These are phyloP conservation scores for Carlito syrichta DNA, from an alignment of 2,113 vertebrate species.

Conservation along the genomic window DNA sequence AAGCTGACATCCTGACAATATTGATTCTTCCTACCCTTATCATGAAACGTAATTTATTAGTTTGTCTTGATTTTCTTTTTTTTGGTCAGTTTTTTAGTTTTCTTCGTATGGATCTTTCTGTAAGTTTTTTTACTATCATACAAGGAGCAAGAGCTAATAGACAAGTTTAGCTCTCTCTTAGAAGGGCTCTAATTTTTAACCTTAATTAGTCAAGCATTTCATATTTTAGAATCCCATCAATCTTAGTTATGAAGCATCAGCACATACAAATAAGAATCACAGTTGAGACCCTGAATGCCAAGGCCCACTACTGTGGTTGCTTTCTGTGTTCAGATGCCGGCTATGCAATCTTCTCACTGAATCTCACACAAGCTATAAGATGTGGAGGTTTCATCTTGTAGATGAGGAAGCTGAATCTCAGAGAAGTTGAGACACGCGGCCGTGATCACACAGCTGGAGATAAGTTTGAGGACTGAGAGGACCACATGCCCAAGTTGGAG, in stretches of 20 bases:
- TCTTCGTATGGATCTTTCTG: neutral
- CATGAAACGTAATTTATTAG: neutral
- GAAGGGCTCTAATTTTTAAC: neutral
- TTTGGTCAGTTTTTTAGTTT: neutral
- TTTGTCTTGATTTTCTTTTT: neutral
- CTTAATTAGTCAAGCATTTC: neutral
- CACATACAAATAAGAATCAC: neutral
- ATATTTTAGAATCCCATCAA: neutral
- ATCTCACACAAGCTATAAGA: too few relatives aligned
- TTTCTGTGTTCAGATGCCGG: too few relatives aligned
- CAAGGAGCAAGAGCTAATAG: neutral
- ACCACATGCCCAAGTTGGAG: conserved; percentile 91
- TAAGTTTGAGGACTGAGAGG: conserved; percentile 95
- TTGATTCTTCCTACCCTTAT: neutral
- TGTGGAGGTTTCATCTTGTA: neutral
- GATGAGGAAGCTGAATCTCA: neutral
- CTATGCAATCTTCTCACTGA: too few relatives aligned
- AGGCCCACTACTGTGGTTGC: too few relatives aligned
- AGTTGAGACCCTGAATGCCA: too few relatives aligned
- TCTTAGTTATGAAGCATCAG: neutral
- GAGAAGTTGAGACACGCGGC: neutral
- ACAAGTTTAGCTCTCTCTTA: neutral
- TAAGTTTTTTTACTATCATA: neutral
- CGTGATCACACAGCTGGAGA: neutral
- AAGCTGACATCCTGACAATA: neutral